Base-by-base conservation (phyloP, 2,797 vertebrate species). In the Mastacembelus armatus region DNA sequence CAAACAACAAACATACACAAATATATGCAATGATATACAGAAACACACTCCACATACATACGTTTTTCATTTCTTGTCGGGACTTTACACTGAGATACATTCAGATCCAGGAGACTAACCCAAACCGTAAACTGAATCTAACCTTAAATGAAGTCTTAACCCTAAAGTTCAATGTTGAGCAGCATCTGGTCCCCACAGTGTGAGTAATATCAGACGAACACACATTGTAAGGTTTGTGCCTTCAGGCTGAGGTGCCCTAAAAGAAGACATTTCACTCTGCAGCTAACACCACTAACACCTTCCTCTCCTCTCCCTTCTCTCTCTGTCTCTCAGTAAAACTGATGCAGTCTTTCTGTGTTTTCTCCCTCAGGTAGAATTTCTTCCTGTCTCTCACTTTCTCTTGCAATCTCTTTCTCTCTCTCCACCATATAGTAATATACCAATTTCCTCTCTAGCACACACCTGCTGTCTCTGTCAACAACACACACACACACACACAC, bases 271-370 rank as follows among this genome's bases (percentile, higher is more conserved):
- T 79, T 77, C 63, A 54, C 61, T 84, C 69, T 66, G 67, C 63
- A 65, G 70, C 69, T 67, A 64, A 66, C n/a, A n/a, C n/a, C n/a
- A 66, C 45, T 35, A 73, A 58, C 43, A 44, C 44, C 50, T 50
- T 76, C 66, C 48, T 60, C 49, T 61, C 10, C n/a, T n/a, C n/a
- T n/a, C n/a, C n/a, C n/a, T 47, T 24, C 27, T 48, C 19, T 47
- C 60, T 32, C 33, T 62, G 56, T 69, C 55, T 75, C 51, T 59
- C 58, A 39, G 38, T 45, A 51, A 70, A 72, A 48, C 68, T 43
- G 62, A 73, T 64, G 52, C 59, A 59, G 38, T 56, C 72, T 73
- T 80, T 85, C 62, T 61, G 33, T 66, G 73, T 77, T 78, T 86
- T 57, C 33, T 79, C 78, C 67, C 74, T 38, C 38, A 6, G 52